phyloP scores from a whole-genome alignment of 2,888 invertebrate genomes.

The Mythimna loreyi region DNA sequence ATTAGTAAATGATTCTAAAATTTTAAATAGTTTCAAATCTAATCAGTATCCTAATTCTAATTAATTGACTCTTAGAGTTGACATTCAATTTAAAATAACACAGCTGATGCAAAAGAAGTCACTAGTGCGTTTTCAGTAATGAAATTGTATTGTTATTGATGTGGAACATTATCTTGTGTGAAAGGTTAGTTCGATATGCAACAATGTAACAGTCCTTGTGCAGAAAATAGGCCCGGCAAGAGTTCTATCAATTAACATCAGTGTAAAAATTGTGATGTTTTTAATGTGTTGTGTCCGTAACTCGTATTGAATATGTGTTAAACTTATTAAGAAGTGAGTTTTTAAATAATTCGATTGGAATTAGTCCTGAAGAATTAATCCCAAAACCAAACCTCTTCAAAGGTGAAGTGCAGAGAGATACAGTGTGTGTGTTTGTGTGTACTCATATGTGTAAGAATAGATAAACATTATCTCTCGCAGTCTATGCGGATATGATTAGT shows the following conservation, averaged over 20 bases:
- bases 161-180: slow-evolving; percentile 65
- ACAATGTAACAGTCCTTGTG: slow-evolving; percentile 32
- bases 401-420: not conserved
- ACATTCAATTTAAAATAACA: slow-evolving; percentile 20
- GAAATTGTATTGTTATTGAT: slow-evolving; percentile 39
- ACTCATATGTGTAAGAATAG: not conserved
- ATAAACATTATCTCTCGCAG: slow-evolving; percentile 1
- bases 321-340: not conserved
- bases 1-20: slow-evolving; percentile 28
- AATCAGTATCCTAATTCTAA: slow-evolving; percentile 43
- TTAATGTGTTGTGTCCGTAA: slow-evolving; percentile 28
- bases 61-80: slow-evolving; percentile 13
- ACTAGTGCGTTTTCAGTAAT: slow-evolving; percentile 31
- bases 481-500: slow-evolving; percentile 33
- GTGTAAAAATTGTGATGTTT: slow-evolving; percentile 22
- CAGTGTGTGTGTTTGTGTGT: not conserved
- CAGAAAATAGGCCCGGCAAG: slow-evolving; percentile 15
- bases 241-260: slow-evolving; percentile 18
- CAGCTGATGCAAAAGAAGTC: slow-evolving; percentile 10
- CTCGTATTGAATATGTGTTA: not conserved
- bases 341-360: not conserved
- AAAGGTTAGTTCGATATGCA: slow-evolving; percentile 69
- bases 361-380: not conserved
- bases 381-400: not conserved
- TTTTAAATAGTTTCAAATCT: slow-evolving; percentile 28